phyloP scores from a whole-genome alignment of 92 coral and sea anemone genomes.

The Ricordea florida region DNA sequence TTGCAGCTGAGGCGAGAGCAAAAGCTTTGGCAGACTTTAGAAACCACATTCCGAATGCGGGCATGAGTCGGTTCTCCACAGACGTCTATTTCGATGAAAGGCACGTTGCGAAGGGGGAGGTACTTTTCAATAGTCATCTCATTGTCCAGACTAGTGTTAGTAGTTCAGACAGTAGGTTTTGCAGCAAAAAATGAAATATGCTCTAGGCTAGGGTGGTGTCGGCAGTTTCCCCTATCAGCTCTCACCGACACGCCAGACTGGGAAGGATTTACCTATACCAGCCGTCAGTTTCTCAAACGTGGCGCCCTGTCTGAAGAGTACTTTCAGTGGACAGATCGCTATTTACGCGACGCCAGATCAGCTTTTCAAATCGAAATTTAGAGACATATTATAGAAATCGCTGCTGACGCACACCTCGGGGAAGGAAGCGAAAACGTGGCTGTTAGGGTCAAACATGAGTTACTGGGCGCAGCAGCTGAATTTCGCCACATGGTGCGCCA shows the following conservation, averaged over 20 bases:
- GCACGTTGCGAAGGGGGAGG: too few relatives aligned
- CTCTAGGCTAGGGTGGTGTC: too few relatives aligned
- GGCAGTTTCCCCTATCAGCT: too few relatives aligned
- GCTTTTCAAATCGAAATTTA: not conserved
- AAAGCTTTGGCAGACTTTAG: too few relatives aligned
- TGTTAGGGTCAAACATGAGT: conserved; percentile 18
- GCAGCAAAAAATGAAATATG: too few relatives aligned
- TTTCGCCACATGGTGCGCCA: conserved; percentile 50
- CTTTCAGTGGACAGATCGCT: not conserved
- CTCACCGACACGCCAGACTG: not conserved
- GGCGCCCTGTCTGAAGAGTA: not conserved
- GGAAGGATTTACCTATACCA: not conserved
- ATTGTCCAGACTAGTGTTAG: too few relatives aligned
- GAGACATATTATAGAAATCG: conserved; percentile 16
- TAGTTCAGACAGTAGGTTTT: too few relatives aligned
- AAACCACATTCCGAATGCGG: too few relatives aligned
- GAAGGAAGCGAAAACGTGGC: conserved; percentile 24
- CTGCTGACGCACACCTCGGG: not conserved
- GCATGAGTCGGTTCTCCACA: too few relatives aligned
- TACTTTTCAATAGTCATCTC: too few relatives aligned
- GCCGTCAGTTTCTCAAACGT: not conserved
- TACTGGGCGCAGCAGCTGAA: conserved; percentile 64
- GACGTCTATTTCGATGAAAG: too few relatives aligned
- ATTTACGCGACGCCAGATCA: conserved; percentile 8
- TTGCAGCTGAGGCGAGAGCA: too few relatives aligned